phyloP scores from a whole-genome alignment of 2,888 invertebrate species.

The Oscheius sp. region DNA sequence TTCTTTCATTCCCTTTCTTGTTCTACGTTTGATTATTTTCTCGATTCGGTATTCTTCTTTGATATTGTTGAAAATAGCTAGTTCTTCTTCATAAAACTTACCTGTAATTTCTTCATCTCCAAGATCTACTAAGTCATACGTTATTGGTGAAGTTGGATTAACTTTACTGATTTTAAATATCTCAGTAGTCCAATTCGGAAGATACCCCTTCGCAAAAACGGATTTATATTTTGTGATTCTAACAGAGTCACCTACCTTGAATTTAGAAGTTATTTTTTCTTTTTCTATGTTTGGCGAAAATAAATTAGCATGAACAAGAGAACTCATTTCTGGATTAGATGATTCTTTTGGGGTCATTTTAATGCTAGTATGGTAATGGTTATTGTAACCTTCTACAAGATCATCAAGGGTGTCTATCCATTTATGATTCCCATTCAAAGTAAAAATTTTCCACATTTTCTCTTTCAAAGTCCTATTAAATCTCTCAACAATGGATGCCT shows the following conservation, averaged over 20 bases:
- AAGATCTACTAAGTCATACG: background rate
- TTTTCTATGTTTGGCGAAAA: background rate
- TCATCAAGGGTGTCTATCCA: slow-evolving; percentile 1
- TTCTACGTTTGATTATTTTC: background rate
- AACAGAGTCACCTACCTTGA: slow-evolving; percentile 7
- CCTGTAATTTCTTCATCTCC: background rate
- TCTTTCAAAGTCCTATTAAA: no score
- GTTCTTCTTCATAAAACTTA: background rate
- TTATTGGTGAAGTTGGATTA: background rate
- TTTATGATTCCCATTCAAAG: background rate
- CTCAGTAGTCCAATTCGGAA: background rate
- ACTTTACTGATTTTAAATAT: background rate
- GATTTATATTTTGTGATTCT: slow-evolving; percentile 10
- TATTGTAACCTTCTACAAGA: background rate
- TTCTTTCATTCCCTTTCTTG: background rate
- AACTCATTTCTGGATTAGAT: background rate
- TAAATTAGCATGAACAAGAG: background rate
- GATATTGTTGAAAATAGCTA: background rate
- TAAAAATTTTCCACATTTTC: no score
- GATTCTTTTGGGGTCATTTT: background rate
- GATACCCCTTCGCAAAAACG: slow-evolving; percentile 10
- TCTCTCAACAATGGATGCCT: no score
- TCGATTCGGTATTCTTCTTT: background rate
- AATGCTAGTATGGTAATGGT: background rate
- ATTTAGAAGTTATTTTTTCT: background rate